Evolutionary conservation across 2,797 vertebrate species (phyloP), one percentile per base, ranked within the genome.

Genomic region (Sparidentex hasta): DNA sequence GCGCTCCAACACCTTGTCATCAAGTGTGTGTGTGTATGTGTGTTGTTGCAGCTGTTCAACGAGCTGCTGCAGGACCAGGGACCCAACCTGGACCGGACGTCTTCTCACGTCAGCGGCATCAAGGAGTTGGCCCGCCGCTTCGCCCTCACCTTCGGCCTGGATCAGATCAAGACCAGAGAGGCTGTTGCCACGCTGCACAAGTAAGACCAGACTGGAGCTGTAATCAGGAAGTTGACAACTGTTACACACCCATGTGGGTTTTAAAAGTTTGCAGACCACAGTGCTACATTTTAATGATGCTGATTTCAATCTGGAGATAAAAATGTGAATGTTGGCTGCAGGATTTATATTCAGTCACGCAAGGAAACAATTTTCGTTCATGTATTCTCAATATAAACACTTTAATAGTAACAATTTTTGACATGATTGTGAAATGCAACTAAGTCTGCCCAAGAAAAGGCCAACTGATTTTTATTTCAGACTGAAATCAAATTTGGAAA

Each of bases 81-180:
- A 56, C 98, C 97, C 74, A 99, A 97, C 89, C 90, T 99, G 94
- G 98, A 99, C 92, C 95, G 98, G 50, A 99, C 98, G 0, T 99
- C 98, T 50, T 98, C 98, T 57, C 98, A 99, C 0, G 98, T 99
- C 57, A 99, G 98, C 66, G 98, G 98, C 70, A 99, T 99, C 90
- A 99, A 99, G 90, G 98, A 99, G 88, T 90, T 99, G 90, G 98
- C 98, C 16, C 97, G 98, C 16, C 96, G 98, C 44, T 99, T 99
- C 65, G 98, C 98, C 58, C 98, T 99, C 85, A 99, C 98, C 6
- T 99, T 99, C 56, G 98, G 98, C 63, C 91, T 99, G 94, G 98
- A 99, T 90, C 98, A 99, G 94, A 99, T 99, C 94, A 99, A 99
- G 93, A 99, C 98, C 72, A 96, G 98, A 89, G 98, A 99, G 93